Evolutionary conservation across 1,140 invertebrate species (phyloP).

Genomic region (Dendrolimus punctatus): DNA sequence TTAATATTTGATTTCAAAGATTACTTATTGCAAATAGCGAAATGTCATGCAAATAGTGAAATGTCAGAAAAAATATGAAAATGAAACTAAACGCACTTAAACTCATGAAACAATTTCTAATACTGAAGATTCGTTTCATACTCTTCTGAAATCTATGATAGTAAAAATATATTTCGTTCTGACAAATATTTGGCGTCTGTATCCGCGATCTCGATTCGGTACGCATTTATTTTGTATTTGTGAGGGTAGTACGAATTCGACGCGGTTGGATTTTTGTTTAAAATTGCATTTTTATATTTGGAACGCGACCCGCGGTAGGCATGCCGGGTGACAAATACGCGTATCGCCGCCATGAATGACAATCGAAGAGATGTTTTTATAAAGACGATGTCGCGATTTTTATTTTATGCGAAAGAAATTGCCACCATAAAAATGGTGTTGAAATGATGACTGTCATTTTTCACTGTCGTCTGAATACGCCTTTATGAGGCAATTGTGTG

Average conservation of each 20-base stretch:
- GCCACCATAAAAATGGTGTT: conserved; percentile 62
- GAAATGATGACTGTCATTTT: conserved; percentile 66
- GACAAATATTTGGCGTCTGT: conserved; percentile 25
- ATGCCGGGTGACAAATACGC: conserved; percentile 67
- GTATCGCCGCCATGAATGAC: conserved; percentile 64
- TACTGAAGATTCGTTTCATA: too few relatives aligned
- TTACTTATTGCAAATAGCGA: too few relatives aligned
- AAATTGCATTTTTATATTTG: conserved; percentile 71
- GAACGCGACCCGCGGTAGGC: conserved; percentile 52
- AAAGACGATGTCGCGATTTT: conserved; percentile 58
- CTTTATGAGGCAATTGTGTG: conserved; percentile 56
- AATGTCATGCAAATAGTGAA: too few relatives aligned
- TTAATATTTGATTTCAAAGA: too few relatives aligned
- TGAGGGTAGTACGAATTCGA: too few relatives aligned
- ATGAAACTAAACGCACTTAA: too few relatives aligned
- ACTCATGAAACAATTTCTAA: too few relatives aligned
- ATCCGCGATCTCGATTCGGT: conserved; percentile 48
- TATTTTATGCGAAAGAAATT: conserved; percentile 69
- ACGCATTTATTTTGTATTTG: conserved; percentile 20
- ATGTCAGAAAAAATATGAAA: too few relatives aligned
- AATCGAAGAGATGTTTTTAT: conserved; percentile 70
- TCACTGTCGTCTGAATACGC: conserved; percentile 57
- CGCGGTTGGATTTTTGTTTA: conserved; percentile 52
- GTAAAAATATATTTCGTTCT: conserved; percentile 15
- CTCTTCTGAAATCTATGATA: too few relatives aligned